Base-by-base conservation (phyloP, 2,797 vertebrate genomes). In the Percopsis omiscomaycus region DNA sequence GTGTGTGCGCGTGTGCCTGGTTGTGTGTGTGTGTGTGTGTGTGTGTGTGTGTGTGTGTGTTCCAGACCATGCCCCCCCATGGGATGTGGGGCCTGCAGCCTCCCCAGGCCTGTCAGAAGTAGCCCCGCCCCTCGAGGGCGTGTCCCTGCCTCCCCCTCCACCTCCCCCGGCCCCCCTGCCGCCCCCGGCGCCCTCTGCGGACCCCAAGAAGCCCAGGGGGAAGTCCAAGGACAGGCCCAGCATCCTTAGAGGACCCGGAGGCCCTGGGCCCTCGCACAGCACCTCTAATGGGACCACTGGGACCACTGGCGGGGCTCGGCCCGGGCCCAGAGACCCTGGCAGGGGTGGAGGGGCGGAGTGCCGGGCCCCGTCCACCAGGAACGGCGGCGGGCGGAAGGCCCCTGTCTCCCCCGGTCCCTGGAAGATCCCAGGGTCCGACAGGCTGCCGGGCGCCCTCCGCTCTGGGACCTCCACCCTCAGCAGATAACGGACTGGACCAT, bases 51-150 rank as follows among this genome's bases (percentile, higher is more conserved):
- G 59, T 3, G 9, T 62, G 29, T 15, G 28, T 29, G 48, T n/a
- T 87, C 84, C 94, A 98, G 98, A 98, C 95, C 95, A 95, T 89
- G 90, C 94, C 93, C 73, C 88, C 94, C 83, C 94, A 94, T 95
- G 97, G 96, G 96, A 96, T 84, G 78, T 92, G 94, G 92, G 93
- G 91, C 92, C 95, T 95, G 90, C 96, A 95, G 89, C 95, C 95
- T 91, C 95, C 95, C 92, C 97, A 95, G 93, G 94, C 86, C 92
- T 96, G 96, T 94, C 94, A 94, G 96, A 98, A 98, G 93, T 98
- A 98, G 95, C 93, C 86, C 89, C 91, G 87, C 90, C 93, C 88
- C 91, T 91, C 4, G 95, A 97, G 0, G 93, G 94, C 74, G 92
- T 94, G 89, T 91, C 95, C 89, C 89, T 92, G 90, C 86, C 95